Conservation (phyloP, 1,140 invertebrate genomes). For the Calephelis virginiensis region DNA sequence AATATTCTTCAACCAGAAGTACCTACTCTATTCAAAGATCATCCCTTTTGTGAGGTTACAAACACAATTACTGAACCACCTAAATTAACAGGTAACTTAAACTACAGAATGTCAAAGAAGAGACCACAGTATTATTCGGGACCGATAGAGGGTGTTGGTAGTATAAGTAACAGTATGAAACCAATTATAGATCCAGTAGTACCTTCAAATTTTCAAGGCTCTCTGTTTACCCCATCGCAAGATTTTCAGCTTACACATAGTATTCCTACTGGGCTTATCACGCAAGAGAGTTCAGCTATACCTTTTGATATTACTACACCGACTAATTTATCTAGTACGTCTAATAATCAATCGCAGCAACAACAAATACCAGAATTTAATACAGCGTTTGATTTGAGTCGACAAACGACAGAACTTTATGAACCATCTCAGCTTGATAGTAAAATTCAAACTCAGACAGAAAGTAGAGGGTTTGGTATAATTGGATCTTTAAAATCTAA, state of each 20-base stretch:
- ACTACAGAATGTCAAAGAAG: slow-evolving; percentile 68
- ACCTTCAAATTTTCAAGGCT: slow-evolving; percentile 43
- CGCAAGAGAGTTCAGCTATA: slow-evolving; percentile 10
- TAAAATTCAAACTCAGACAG: slow-evolving; percentile 34
- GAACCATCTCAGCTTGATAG: slow-evolving; percentile 44
- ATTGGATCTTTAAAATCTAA: slow-evolving; percentile 72
- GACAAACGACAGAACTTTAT: slow-evolving; percentile 48
- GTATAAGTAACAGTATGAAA: slow-evolving; percentile 62
- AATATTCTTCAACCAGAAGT: slow-evolving; percentile 3
- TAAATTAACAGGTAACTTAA: slow-evolving; percentile 49
- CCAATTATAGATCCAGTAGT: slow-evolving; percentile 47
- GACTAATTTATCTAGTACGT: slow-evolving; percentile 13
- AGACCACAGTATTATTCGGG: slow-evolving; percentile 73
- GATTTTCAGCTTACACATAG: background rate
- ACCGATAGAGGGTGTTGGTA: slow-evolving; percentile 67
- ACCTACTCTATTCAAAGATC: slow-evolving; percentile 16
- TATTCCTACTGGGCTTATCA: background rate
- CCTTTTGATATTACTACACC: slow-evolving; percentile 41
- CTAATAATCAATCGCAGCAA: slow-evolving; percentile 32
- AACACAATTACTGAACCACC: slow-evolving; percentile 51
- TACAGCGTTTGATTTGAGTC: slow-evolving; percentile 62
- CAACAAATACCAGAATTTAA: slow-evolving; percentile 35
- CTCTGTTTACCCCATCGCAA: slow-evolving; percentile 49
- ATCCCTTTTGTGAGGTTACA: slow-evolving; percentile 30
- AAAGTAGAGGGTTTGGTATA: slow-evolving; percentile 57